Evolutionary conservation across 2,888 invertebrate species (phyloP).

Genomic region (Nephrocerus scutellatus): DNA sequence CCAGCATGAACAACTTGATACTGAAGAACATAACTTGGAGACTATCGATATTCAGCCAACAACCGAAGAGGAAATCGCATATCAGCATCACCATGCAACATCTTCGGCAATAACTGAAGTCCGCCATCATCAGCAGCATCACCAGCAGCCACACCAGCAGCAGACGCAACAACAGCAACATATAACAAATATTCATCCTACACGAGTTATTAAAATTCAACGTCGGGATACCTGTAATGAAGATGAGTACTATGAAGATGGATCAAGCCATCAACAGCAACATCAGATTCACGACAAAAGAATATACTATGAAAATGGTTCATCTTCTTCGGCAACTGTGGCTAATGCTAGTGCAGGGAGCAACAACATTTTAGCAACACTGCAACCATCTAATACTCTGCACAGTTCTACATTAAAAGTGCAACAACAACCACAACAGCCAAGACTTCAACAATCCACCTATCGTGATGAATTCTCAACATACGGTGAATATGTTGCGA

Average conservation of each 20-base stretch:
- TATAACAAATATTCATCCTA: constrained; percentile 25
- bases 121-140: constrained; percentile 13
- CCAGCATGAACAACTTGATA: constrained; percentile 27
- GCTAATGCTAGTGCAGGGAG: no score
- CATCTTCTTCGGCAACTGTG: no score
- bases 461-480: constrained; percentile 52
- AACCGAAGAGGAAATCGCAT: constrained; percentile 39
- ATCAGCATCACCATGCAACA: constrained; percentile 26
- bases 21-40: constrained; percentile 30
- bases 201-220: constrained; percentile 42
- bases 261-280: constrained; percentile 25
- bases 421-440: no score
- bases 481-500: constrained; percentile 57
- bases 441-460: constrained; percentile 3
- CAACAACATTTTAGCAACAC: constrained; percentile 4
- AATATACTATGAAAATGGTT: constrained; percentile 39
- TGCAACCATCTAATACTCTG: constrained; percentile 20
- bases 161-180: constrained; percentile 24
- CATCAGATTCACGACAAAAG: constrained; percentile 33
- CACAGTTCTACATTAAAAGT: constrained; percentile 20
- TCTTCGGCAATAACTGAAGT: constrained; percentile 3
- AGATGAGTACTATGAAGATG: constrained; percentile 36
- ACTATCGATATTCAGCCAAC: constrained; percentile 37
- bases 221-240: constrained; percentile 36
- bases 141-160: no score